These are phyloP conservation scores for Chrysoperla carnea DNA, from an alignment of 1,140 invertebrate genomes.

Conservation along the genomic window DNA sequence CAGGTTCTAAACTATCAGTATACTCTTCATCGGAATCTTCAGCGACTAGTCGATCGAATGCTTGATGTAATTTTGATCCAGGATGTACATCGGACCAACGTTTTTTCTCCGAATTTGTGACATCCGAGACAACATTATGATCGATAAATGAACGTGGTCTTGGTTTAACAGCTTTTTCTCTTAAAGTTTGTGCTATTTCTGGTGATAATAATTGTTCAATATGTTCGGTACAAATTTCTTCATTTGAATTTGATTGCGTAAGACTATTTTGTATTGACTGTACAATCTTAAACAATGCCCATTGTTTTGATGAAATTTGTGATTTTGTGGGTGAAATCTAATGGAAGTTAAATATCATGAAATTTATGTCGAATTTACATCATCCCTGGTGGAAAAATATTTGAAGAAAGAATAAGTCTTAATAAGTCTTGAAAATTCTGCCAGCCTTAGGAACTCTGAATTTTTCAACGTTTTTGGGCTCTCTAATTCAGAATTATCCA, in stretches of 20 bases:
- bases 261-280: slow-evolving; percentile 30
- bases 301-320: slow-evolving; percentile 29
- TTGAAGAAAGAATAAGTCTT: no score
- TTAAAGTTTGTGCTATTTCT: slow-evolving; percentile 25
- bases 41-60: slow-evolving; percentile 45
- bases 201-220: slow-evolving; percentile 34
- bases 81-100: slow-evolving; percentile 55
- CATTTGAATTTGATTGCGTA: slow-evolving; percentile 26
- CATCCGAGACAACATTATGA: slow-evolving; percentile 31
- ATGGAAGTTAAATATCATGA: background rate
- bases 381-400: no score
- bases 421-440: no score
- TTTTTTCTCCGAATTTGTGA: slow-evolving; percentile 37
- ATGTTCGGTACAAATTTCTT: slow-evolving; percentile 16
- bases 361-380: background rate
- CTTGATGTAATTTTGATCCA: slow-evolving; percentile 47
- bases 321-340: slow-evolving; percentile 5
- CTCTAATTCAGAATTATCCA: no score
- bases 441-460: no score
- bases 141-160: slow-evolving; percentile 51
- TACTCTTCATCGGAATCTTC: slow-evolving; percentile 55
- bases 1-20: slow-evolving; percentile 50
- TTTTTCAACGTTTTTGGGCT: no score
- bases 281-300: slow-evolving; percentile 33
- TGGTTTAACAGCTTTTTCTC: slow-evolving; percentile 28